Base-by-base conservation (phyloP, 2,888 invertebrate genomes). In the Cataglyphis rosenhaueri region DNA sequence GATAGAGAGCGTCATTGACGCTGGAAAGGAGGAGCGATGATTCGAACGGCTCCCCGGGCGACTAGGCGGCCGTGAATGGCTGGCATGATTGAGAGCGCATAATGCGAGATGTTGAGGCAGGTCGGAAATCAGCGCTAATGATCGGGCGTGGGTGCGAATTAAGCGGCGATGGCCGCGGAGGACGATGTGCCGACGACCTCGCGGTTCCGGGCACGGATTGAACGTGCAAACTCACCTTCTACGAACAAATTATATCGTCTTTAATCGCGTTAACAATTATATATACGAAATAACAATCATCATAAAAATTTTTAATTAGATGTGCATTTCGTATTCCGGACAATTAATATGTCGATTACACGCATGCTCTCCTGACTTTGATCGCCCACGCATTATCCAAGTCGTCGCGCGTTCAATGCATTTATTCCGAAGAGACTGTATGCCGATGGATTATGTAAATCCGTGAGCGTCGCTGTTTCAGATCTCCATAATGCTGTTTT, bases 61-160 rank as follows among this genome's bases (percentile, higher is more conserved):
- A 85, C 76, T 82, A 85, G 85, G 82, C 81, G 81, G 78, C 82
- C 74, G 82, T 68, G 85, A 85, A 66, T 82, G 79, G 78, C 75
- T 84, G 85, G 82, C 86, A 89, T 93, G 93, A 93, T 93, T 91
- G 92, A 93, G 92, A 92, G 91, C 85, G 91, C 91, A 92, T 93
- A 93, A 93, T 93, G 90, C 88, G 89, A 92, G 93, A 92, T 93
- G 93, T 93, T 93, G 93, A 92, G 93, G 90, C 91, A 92, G 91
- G 90, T 91, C 87, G 85, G 86, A 86, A 88, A 89, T 88, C 87
- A 87, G 81, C 87, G 89, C 92, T 93, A 93, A 93, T 93, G 93
- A 93, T 89, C 89, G 88, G 86, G 91, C 92, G 93, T 93, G 91
- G 93, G 93, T 92, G 93, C 88, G 90, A 92, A 93, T 93, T 90